These are phyloP conservation scores for Drosophila ezoana DNA, from an alignment of 2,888 invertebrate species.

Conservation along the genomic window DNA sequence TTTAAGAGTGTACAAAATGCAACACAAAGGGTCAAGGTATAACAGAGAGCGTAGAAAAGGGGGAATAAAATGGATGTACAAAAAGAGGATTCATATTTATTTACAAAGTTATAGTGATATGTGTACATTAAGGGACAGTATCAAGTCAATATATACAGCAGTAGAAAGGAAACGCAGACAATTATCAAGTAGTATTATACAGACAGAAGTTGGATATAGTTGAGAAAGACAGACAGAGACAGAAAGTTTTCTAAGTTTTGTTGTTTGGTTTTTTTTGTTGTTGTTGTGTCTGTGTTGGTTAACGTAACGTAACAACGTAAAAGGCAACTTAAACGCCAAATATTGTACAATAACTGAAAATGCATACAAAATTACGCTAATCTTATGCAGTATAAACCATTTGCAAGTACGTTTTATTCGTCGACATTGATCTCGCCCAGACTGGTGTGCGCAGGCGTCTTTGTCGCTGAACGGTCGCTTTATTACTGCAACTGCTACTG, in stretches of 20 bases:
- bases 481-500: constrained; percentile 84
- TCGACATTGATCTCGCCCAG: constrained; percentile 91
- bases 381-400: constrained; percentile 59
- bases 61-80: constrained; percentile 30
- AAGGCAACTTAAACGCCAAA: constrained; percentile 50
- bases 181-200: constrained; percentile 24
- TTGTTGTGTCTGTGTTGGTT: constrained; percentile 45
- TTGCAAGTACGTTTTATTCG: constrained; percentile 86
- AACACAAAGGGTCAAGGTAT: constrained; percentile 22
- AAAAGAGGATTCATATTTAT: constrained; percentile 43
- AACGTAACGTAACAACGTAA: constrained; percentile 62
- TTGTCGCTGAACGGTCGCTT: constrained; percentile 88
- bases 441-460: constrained; percentile 92
- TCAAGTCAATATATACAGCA: constrained; percentile 68
- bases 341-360: constrained; percentile 55
- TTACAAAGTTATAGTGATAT: constrained; percentile 50
- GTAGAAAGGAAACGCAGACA: constrained; percentile 58
- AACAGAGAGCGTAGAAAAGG: constrained; percentile 30
- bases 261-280: constrained; percentile 17
- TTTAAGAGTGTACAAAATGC: constrained; percentile 40
- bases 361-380: constrained; percentile 50
- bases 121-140: constrained; percentile 30
- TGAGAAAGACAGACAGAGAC: constrained; percentile 45
- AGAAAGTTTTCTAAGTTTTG: constrained; percentile 27
- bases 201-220: constrained; percentile 48